Base-by-base conservation (phyloP, 1,140 invertebrate species). In the Drosophila orena region DNA sequence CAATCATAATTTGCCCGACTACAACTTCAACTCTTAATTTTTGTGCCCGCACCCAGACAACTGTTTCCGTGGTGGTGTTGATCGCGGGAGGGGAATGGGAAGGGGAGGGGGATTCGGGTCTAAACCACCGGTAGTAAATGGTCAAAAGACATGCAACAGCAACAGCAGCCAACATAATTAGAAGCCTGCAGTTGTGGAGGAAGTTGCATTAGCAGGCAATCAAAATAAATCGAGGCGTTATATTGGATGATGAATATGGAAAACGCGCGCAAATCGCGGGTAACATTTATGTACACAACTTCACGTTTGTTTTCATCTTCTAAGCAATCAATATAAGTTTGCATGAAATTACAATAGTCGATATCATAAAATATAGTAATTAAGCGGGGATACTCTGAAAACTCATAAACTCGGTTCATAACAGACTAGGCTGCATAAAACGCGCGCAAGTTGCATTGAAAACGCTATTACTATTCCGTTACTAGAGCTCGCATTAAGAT, bases 131-230 rank as follows among this genome's bases (percentile, higher is more conserved):
- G n/a, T 43, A 20, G 58, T 54, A 77, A 88, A 86, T 83, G 79
- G 59, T 49, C 64, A 68, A 37, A 46, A 60, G 74, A 71, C 81
- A 86, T 86, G 81, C 83, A 88, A 86, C 24, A 72, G 47, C 57
- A 56, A 34, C 55, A 57, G 61, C 56, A 60, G 54, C 56, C 60
- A 78, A 74, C 75, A 62, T 83, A 86, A 85, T 85, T 81, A 85
- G 74, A 75, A 85, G 73, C 43, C 69, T 70, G 83, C 81, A 77
- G 52, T 65, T 61, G 72, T 42, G 55, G 66, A 78, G 83, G 79
- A 88, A 81, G 70, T 81, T 81, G 81, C 83, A 86, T 77, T 77
- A 77, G 56, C 64, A 77, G 62, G 56, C 74, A 77, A 77, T 77
- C 74, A 77, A 77, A 77, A 46, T 76, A 77, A 77, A 59, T 68